Base-by-base conservation (phyloP, 2,113 vertebrate genomes). In the Gambusia affinis region DNA sequence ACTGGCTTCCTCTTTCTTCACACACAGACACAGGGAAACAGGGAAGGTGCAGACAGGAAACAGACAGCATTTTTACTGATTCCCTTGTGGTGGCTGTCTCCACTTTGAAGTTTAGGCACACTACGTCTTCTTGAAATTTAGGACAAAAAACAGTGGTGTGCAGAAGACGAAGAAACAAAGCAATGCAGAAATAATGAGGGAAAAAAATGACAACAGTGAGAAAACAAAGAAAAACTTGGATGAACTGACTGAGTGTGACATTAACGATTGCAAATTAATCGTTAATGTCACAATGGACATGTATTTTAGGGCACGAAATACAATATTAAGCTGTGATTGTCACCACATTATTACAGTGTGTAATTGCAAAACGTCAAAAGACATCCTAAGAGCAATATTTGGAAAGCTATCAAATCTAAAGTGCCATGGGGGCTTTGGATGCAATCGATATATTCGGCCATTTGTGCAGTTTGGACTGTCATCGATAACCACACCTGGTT, bases 101-200 rank as follows among this genome's bases (percentile, higher is more conserved):
- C 61, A 27, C 54, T 67, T 68, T n/a, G 8, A 71, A 73, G 67
- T 54, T 19, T 19, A 47, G 1, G 29, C 12, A 24, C 3, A 35
- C n/a, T 71, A 17, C 67, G 22, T 73, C 73, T 65, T 76, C 14
- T 47, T 54, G 29, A 75, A 64, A 79, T 73, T 62, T 57, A 10
- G 67, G 70, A 35, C n/a, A 70, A 67, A 75, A 42, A 60, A 39
- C 61, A 64, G 28, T 60, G 39, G 39, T 17, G 17, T 47, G 28
- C 14, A 37, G 68, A 28, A 31, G 10, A 60, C 10, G 67, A 17
- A 76, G 0, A 65, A 4, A 47, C 17, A 47, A 47, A 19, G 19
- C 15, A 69, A 28, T 27, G 19, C 15, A 2, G 22, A 60, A 29
- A 54, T 72, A 30, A 75, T 61, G 61, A 78, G 8, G 8, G 27